Percentiles rank a stretch among this genome's conserved stretches.
phyloP scores from a whole-genome alignment of 2,888 invertebrate species.

The Biston betularia region DNA sequence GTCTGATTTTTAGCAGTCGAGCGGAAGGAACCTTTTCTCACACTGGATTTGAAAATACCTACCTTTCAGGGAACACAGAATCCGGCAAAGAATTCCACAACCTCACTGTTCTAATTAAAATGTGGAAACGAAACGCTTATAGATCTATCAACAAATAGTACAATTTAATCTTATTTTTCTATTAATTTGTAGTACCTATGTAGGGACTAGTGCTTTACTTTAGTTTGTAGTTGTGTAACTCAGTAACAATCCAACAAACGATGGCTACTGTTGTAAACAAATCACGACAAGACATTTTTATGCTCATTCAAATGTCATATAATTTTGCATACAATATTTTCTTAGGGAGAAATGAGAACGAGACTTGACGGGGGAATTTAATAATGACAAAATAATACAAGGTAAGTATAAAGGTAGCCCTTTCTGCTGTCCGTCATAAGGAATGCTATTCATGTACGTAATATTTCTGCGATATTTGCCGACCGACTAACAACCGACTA shows the following conservation, averaged over 20 bases:
- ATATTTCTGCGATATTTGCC: conserved; percentile 80
- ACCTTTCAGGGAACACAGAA: no score
- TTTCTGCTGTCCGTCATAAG: conserved; percentile 86
- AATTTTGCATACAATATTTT: conserved; percentile 86
- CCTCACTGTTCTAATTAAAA: no score
- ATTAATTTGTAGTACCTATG: neutral
- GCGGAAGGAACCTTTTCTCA: no score
- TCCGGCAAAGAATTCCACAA: no score
- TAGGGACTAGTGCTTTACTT: conserved; percentile 29
- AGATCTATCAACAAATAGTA: no score
- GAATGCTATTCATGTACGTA: conserved; percentile 82
- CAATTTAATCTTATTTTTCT: neutral
- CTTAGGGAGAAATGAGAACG: conserved; percentile 81
- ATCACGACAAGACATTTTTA: conserved; percentile 74
- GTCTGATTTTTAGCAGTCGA: no score
- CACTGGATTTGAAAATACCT: no score
- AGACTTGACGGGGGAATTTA: conserved; percentile 84
- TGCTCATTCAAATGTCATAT: conserved; percentile 86
- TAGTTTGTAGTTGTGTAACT: conserved; percentile 44
- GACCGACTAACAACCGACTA: conserved; percentile 80
- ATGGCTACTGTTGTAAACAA: conserved; percentile 68
- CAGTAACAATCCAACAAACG: conserved; percentile 51
- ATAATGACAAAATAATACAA: conserved; percentile 87
- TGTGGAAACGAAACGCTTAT: no score
- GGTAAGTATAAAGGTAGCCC: conserved; percentile 82